Conservation (phyloP, 2,797 vertebrate genomes). For the Hippocampus kuda region DNA sequence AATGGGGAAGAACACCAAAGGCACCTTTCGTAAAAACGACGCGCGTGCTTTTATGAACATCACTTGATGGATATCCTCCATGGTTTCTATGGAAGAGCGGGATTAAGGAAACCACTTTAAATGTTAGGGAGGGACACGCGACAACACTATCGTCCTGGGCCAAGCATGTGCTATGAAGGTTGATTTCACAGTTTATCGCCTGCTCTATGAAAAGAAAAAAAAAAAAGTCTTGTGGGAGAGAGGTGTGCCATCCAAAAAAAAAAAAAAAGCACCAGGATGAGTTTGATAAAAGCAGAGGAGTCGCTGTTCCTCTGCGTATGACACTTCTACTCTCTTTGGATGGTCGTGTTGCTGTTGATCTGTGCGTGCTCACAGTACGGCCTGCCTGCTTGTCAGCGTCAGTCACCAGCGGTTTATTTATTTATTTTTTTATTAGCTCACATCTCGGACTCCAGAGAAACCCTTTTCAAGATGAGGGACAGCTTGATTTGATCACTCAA, state of each 20-base stretch:
- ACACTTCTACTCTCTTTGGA: slow-evolving; percentile 14
- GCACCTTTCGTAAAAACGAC: not conserved
- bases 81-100: not conserved
- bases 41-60: not conserved
- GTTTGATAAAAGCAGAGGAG: slow-evolving; percentile 29
- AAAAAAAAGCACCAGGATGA: slow-evolving; percentile 26
- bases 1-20: not conserved
- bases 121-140: too few relatives aligned
- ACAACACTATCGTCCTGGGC: slow-evolving; percentile 16
- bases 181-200: slow-evolving; percentile 47
- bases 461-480: not conserved
- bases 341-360: slow-evolving; percentile 5
- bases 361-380: not conserved
- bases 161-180: slow-evolving; percentile 39
- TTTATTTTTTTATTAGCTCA: slow-evolving; percentile 10
- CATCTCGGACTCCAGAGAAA: not conserved
- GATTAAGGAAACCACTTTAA: not conserved
- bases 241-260: slow-evolving; percentile 45
- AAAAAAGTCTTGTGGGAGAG: slow-evolving; percentile 27
- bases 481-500: slow-evolving; percentile 5
- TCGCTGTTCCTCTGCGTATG: slow-evolving; percentile 12
- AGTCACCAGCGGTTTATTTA: slow-evolving; percentile 5
- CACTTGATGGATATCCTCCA: not conserved
- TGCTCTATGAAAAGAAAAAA: slow-evolving; percentile 20
- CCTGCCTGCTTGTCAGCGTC: not conserved